Percentiles rank a stretch among this genome's conserved stretches.
Evolutionary conservation across 2,797 vertebrate species (phyloP).

Genomic region (Heteromormyrus szaboi): DNA sequence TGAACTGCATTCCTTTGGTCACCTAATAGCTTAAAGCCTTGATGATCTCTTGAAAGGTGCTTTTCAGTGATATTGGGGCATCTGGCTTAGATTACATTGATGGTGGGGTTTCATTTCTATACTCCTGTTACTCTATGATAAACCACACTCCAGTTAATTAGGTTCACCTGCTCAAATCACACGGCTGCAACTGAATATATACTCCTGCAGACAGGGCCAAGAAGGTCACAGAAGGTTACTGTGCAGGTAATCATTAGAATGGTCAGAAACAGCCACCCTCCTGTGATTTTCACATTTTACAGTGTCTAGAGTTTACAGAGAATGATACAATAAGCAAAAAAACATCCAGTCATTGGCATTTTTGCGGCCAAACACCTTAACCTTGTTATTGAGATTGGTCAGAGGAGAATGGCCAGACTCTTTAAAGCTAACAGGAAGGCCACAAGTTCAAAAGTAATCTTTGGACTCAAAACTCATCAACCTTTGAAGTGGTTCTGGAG

Average conservation of each 20-base stretch:
- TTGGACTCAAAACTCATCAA: not conserved
- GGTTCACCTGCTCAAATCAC: not conserved
- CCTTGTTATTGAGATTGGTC: not conserved
- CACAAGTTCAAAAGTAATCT: not conserved
- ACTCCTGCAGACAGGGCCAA: not conserved
- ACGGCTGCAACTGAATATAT: not conserved
- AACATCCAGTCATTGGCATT: not conserved
- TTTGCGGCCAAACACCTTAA: not conserved
- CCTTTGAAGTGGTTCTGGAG: not conserved
- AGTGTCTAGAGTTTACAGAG: not conserved
- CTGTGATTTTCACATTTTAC: not conserved
- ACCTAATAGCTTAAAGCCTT: not conserved
- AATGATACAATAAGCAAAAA: not conserved
- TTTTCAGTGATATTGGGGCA: not conserved
- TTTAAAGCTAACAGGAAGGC: not conserved
- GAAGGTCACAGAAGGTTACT: not conserved
- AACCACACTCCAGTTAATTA: slow-evolving; percentile 5
- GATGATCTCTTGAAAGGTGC: not conserved
- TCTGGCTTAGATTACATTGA: not conserved
- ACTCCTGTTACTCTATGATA: slow-evolving; percentile 1
- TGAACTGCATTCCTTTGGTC: not conserved
- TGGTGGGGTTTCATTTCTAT: not conserved
- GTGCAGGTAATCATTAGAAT: not conserved
- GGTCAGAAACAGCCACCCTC: not conserved
- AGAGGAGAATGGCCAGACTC: not conserved